phyloP scores from a whole-genome alignment of 2,888 invertebrate species.

The Pilophorus perplexus region DNA sequence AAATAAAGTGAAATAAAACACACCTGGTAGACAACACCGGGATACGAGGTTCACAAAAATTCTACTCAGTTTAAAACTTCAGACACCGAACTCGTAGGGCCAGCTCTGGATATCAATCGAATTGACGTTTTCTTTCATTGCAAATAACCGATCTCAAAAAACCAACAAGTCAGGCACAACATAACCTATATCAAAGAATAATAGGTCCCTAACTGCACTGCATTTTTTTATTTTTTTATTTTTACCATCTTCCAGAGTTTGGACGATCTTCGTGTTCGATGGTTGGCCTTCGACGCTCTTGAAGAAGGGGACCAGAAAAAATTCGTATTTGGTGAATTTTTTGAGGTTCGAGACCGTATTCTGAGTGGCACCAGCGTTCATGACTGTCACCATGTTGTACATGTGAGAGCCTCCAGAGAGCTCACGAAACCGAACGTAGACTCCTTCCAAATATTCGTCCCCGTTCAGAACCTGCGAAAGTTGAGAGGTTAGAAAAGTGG shows the following conservation, averaged over 20 bases:
- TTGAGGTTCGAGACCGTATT: slow-evolving; percentile 73
- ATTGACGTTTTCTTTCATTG: too few relatives aligned
- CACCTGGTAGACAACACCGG: too few relatives aligned
- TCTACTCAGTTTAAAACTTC: too few relatives aligned
- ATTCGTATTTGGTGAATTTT: slow-evolving; percentile 81
- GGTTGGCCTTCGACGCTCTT: slow-evolving; percentile 85
- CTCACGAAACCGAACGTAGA: slow-evolving; percentile 67
- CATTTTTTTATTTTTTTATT: too few relatives aligned
- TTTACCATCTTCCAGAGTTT: slow-evolving; percentile 52
- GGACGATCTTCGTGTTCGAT: slow-evolving; percentile 80
- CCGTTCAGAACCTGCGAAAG: slow-evolving; percentile 55
- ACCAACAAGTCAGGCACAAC: too few relatives aligned
- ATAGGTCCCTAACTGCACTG: too few relatives aligned
- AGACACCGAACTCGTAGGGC: too few relatives aligned
- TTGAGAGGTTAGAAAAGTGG: background rate
- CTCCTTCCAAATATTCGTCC: slow-evolving; percentile 63
- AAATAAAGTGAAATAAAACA: too few relatives aligned
- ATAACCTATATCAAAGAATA: too few relatives aligned
- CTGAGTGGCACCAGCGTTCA: slow-evolving; percentile 68
- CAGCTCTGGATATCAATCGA: too few relatives aligned
- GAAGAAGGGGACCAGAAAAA: slow-evolving; percentile 88
- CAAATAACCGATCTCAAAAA: too few relatives aligned
- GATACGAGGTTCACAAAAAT: too few relatives aligned
- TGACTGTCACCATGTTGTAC: slow-evolving; percentile 68
- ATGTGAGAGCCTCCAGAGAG: slow-evolving; percentile 58